phyloP scores from a whole-genome alignment of 2,113 vertebrate species.

The Ornithorhynchus anatinus region DNA sequence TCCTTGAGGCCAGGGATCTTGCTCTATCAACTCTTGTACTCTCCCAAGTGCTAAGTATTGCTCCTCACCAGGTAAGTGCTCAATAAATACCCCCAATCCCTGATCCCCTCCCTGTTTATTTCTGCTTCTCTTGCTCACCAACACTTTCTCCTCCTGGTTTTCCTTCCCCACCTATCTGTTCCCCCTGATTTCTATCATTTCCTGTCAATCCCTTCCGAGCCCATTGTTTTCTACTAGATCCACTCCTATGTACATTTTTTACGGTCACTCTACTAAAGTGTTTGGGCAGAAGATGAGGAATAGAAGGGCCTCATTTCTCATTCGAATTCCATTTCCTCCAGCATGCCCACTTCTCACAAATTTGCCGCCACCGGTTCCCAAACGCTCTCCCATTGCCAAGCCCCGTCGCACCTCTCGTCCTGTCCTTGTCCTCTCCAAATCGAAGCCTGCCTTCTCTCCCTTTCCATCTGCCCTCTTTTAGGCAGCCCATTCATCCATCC shows the following conservation, averaged over 20 bases:
- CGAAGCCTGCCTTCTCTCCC: conserved; percentile 22
- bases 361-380: not conserved
- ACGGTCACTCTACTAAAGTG: conserved; percentile 18
- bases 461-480: not conserved
- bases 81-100: too few species aligned
- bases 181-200: conserved; percentile 34
- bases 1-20: too few species aligned
- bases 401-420: not conserved
- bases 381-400: not conserved
- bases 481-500: too few species aligned
- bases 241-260: conserved; percentile 32
- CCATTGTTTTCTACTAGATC: conserved; percentile 29
- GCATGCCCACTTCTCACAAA: not conserved
- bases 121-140: not conserved
- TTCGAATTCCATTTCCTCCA: conserved; percentile 14
- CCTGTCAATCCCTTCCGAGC: conserved; percentile 6
- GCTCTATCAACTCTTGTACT: too few species aligned
- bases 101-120: not conserved
- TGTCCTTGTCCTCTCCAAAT: not conserved
- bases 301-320: not conserved
- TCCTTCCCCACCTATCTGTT: conserved; percentile 33
- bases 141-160: not conserved
- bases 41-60: too few species aligned
- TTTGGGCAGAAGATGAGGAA: not conserved
- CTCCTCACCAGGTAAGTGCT: too few species aligned